Percentiles rank a stretch among this genome's conserved stretches.
Conservation (phyloP, 2,797 vertebrate genomes). For the Ceyx erithaca region DNA sequence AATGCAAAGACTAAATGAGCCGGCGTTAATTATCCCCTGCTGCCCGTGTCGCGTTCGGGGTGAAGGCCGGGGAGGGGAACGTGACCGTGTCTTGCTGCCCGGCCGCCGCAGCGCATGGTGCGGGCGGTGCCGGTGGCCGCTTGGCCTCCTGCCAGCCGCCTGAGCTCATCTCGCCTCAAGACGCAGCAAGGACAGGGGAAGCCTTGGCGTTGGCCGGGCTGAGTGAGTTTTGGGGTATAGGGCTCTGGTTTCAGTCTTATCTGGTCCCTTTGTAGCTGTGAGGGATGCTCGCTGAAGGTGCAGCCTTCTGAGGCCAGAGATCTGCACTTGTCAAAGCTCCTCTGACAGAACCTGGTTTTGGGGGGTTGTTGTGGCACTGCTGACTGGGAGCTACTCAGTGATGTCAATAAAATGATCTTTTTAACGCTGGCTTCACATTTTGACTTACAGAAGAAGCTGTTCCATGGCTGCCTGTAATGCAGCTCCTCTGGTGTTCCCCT, state of each 20-base stretch:
- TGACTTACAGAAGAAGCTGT: fast-evolving
- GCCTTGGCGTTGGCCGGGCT: fast-evolving
- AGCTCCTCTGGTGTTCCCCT: fast-evolving
- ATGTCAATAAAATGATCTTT: fast-evolving
- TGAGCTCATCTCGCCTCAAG: neutral
- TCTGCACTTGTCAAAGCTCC: fast-evolving
- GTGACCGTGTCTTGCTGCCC: neutral
- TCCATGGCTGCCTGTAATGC: fast-evolving
- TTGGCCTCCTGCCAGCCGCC: neutral
- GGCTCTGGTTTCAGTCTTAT: fast-evolving
- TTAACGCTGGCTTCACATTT: fast-evolving
- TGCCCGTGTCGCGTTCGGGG: neutral
- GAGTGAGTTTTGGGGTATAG: fast-evolving
- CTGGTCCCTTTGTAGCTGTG: fast-evolving
- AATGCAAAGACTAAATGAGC: too few species aligned
- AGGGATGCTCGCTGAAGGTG: neutral
- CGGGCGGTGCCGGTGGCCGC: neutral
- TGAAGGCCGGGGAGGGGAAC: neutral
- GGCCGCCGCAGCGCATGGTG: neutral
- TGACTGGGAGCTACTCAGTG: fast-evolving
- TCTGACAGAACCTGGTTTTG: fast-evolving
- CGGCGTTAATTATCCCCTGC: neutral
- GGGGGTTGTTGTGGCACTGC: fast-evolving
- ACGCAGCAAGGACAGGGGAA: fast-evolving
- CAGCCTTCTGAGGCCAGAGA: fast-evolving